phyloP scores from a whole-genome alignment of 2,113 vertebrate species.

The Gallinago undulata region DNA sequence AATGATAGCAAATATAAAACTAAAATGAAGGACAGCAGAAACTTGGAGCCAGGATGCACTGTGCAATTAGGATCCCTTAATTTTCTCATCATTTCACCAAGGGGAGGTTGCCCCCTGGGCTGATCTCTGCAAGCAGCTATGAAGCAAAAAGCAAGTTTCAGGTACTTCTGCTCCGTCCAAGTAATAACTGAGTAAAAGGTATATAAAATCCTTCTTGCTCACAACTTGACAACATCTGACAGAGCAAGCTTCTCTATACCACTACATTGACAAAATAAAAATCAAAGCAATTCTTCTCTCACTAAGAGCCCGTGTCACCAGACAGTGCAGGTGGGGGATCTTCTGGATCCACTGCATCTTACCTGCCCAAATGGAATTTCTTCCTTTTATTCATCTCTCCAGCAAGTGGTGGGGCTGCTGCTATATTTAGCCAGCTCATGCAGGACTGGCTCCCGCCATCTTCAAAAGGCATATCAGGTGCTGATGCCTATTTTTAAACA shows the following conservation, averaged over 20 bases:
- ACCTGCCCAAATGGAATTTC: conserved; percentile 22
- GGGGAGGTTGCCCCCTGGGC: not conserved
- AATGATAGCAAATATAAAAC: not conserved
- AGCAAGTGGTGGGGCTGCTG: not conserved
- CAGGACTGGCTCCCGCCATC: not conserved
- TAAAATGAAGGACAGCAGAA: not conserved
- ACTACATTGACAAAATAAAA: not conserved
- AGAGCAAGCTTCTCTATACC: not conserved
- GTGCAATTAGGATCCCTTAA: not conserved
- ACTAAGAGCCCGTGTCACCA: not conserved
- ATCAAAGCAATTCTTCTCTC: not conserved
- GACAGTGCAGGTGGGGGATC: not conserved
- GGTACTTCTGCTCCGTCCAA: not conserved
- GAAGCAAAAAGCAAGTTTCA: not conserved
- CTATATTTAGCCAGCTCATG: not conserved
- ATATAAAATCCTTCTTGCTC: not conserved
- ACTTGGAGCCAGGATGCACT: not conserved
- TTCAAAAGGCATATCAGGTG: conserved; percentile 50
- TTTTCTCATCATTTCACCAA: not conserved
- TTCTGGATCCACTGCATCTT: not conserved
- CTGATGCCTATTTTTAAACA: conserved; percentile 41
- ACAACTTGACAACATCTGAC: not conserved
- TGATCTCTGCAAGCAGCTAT: not conserved
- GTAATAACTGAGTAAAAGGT: not conserved
- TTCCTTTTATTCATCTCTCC: not conserved